These are phyloP conservation scores for Echinarachnius parma DNA, from an alignment of 53 echinoderm and acorn worm species.

Conservation along the genomic window DNA sequence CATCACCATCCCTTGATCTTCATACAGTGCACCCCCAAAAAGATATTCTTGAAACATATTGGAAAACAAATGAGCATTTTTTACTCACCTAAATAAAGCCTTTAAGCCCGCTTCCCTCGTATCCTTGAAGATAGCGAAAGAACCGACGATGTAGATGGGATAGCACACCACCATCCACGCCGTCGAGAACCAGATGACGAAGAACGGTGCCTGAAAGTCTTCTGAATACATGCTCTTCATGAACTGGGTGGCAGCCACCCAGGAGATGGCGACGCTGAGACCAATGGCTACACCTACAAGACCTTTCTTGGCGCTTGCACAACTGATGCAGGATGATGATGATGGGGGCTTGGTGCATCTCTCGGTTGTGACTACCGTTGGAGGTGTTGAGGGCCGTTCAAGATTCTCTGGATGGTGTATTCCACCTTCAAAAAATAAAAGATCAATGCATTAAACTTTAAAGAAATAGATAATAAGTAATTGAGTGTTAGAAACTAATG, in stretches of 20 bases:
- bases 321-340: not conserved
- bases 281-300: slow-evolving; percentile 71
- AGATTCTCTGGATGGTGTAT: too few relatives aligned
- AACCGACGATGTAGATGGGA: slow-evolving; percentile 66
- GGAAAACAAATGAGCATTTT: too few relatives aligned
- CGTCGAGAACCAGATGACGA: slow-evolving; percentile 85
- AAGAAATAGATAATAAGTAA: too few relatives aligned
- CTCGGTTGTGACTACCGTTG: not conserved
- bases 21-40: too few relatives aligned
- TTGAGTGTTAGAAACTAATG: too few relatives aligned
- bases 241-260: slow-evolving; percentile 81
- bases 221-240: slow-evolving; percentile 72
- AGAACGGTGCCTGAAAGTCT: slow-evolving; percentile 77
- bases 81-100: too few relatives aligned
- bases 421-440: too few relatives aligned
- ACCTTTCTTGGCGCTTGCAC: slow-evolving; percentile 42
- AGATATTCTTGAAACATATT: too few relatives aligned
- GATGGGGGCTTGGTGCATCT: slow-evolving; percentile 16
- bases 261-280: slow-evolving; percentile 68
- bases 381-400: too few relatives aligned
- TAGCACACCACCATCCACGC: slow-evolving; percentile 81
- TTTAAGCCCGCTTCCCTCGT: slow-evolving; percentile 58
- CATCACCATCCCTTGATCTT: too few relatives aligned
- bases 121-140: slow-evolving; percentile 51
- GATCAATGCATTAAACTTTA: too few relatives aligned